Evolutionary conservation across 2,888 invertebrate genomes (phyloP).

Genomic region (Pimpla rufipes): DNA sequence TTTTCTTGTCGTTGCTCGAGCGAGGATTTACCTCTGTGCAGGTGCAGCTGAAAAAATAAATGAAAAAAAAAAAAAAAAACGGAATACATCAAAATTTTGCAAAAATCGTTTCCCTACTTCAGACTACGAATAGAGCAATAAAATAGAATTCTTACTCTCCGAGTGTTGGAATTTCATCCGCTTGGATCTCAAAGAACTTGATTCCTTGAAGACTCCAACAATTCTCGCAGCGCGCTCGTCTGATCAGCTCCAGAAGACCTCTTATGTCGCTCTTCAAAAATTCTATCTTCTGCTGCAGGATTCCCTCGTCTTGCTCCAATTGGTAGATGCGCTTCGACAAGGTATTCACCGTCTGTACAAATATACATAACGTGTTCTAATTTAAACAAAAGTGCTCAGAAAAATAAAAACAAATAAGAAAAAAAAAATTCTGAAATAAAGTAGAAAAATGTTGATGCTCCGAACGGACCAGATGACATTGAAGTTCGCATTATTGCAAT

Average conservation of each 20-base stretch:
- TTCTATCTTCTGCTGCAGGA: slow-evolving; percentile 85
- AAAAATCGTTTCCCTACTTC: neutral
- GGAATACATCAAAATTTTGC: slow-evolving; percentile 23
- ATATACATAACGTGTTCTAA: neutral
- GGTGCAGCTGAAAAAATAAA: slow-evolving; percentile 77
- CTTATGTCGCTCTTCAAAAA: slow-evolving; percentile 87
- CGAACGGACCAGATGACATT: too few species aligned
- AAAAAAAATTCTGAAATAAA: slow-evolving; percentile 7
- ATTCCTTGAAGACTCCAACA: slow-evolving; percentile 86
- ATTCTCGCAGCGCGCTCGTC: slow-evolving; percentile 86
- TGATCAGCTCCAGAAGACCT: slow-evolving; percentile 87
- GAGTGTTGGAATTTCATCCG: slow-evolving; percentile 78
- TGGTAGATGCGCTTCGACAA: slow-evolving; percentile 77
- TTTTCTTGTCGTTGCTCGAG: slow-evolving; percentile 72
- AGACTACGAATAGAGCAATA: neutral
- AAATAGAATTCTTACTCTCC: slow-evolving; percentile 75
- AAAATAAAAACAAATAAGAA: slow-evolving; percentile 14
- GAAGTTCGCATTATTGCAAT: too few species aligned
- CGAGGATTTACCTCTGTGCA: slow-evolving; percentile 81
- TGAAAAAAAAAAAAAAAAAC: slow-evolving; percentile 21
- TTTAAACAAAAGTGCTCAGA: neutral
- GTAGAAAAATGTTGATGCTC: neutral
- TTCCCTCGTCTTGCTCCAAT: slow-evolving; percentile 78
- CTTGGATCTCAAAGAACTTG: slow-evolving; percentile 86
- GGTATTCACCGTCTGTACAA: slow-evolving; percentile 75